Evolutionary conservation across 1,140 invertebrate genomes (phyloP).

Genomic region (Drosophila asahinai): DNA sequence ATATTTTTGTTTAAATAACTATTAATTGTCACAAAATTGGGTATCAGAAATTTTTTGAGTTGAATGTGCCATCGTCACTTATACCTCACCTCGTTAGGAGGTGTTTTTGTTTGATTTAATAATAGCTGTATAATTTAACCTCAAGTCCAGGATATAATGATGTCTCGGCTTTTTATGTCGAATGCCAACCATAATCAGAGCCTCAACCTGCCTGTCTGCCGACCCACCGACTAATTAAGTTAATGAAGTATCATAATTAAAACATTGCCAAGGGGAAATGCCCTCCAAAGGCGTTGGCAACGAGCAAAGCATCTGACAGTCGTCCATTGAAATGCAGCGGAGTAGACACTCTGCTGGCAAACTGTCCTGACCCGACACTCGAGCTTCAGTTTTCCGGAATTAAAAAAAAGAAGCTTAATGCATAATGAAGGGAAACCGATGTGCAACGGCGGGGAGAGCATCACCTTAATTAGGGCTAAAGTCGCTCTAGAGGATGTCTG

Average conservation of each 20-base stretch:
- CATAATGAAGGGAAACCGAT: conserved; percentile 53
- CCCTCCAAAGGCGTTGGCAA: conserved; percentile 21
- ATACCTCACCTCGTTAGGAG: no score
- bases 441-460: conserved; percentile 38
- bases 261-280: conserved; percentile 44
- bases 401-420: conserved; percentile 31
- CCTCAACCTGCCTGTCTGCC: background rate
- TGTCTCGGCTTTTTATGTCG: background rate
- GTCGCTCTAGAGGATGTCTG: conserved; percentile 36
- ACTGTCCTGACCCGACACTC: conserved; percentile 33
- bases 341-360: conserved; percentile 21
- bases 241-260: conserved; percentile 75
- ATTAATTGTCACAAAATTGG: no score
- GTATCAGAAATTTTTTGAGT: no score
- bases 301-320: conserved; percentile 14
- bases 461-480: conserved; percentile 70
- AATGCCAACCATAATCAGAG: background rate
- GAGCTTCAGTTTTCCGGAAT: conserved; percentile 8
- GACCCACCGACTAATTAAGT: conserved; percentile 54
- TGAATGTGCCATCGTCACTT: no score
- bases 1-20: no score
- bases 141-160: background rate
- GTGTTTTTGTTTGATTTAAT: no score
- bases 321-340: conserved; percentile 52
- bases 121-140: background rate